These are phyloP conservation scores for Synanthedon myopaeformis DNA, from an alignment of 2,888 invertebrate species.

Conservation along the genomic window DNA sequence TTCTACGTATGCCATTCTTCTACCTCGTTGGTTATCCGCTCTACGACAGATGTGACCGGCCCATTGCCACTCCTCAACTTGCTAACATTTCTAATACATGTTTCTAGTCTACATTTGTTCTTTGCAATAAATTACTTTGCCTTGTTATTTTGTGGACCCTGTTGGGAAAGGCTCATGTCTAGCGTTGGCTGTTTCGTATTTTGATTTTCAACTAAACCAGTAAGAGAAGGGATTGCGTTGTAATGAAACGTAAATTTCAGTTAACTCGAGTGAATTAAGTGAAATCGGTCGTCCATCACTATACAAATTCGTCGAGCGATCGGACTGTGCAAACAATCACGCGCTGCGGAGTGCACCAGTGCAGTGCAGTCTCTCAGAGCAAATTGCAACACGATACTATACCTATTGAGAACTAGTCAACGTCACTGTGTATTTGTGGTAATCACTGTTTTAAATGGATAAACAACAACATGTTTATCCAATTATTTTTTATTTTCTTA, in stretches of 20 bases:
- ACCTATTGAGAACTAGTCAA: conserved; percentile 1
- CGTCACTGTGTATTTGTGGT: not conserved
- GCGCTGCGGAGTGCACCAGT: conserved; percentile 2
- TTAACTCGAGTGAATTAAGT: conserved; percentile 4
- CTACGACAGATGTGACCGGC: too few relatives aligned
- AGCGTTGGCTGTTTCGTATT: too few relatives aligned
- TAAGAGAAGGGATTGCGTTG: not conserved
- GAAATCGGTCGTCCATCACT: conserved; percentile 4
- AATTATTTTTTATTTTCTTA: too few relatives aligned
- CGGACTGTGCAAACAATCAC: conserved; percentile 11
- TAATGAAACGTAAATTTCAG: conserved; percentile 1
- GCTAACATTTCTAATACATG: too few relatives aligned
- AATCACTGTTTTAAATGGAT: conserved; percentile 6
- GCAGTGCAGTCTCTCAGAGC: not conserved
- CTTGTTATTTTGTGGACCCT: too few relatives aligned
- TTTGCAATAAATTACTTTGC: too few relatives aligned
- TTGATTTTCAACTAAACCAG: too few relatives aligned
- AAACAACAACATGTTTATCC: conserved; percentile 8
- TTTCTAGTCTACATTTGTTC: too few relatives aligned
- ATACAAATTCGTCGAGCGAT: conserved; percentile 12
- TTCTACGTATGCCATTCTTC: too few relatives aligned
- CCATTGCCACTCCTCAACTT: too few relatives aligned
- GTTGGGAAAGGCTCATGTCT: too few relatives aligned
- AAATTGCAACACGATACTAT: conserved; percentile 5
- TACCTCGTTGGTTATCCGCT: too few relatives aligned